These are phyloP conservation scores for Aurelia sp. DNA, from an alignment of 30 jellyfish, hydroid and myxozoan species.

Conservation along the genomic window DNA sequence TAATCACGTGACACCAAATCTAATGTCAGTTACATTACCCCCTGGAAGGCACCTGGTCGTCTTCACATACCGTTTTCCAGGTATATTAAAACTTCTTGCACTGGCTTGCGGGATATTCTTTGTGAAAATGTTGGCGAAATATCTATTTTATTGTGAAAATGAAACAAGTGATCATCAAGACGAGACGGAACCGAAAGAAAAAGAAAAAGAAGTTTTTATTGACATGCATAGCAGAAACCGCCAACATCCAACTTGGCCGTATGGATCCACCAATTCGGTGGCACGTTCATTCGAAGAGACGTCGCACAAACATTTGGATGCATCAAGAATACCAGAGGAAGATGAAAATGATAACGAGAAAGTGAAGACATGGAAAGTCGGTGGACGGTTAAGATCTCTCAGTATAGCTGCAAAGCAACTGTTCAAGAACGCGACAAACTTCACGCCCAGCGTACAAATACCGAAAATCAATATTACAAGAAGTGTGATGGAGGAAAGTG, in stretches of 20 bases:
- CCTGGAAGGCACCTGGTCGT: conserved; percentile 92
- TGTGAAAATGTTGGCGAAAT: neutral
- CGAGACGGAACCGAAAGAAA: neutral
- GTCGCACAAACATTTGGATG: neutral
- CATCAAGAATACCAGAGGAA: neutral
- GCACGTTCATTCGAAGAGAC: neutral
- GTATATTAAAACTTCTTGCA: conserved; percentile 80
- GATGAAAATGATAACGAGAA: conserved; percentile 1
- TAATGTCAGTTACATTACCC: conserved; percentile 89
- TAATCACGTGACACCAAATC: conserved; percentile 91
- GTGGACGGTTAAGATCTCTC: conserved; percentile 30
- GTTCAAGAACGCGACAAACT: neutral
- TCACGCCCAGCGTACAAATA: too few species aligned
- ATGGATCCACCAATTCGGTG: too few species aligned
- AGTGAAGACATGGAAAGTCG: conserved; percentile 27
- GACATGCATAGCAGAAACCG: neutral
- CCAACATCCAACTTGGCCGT: neutral
- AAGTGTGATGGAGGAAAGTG: neutral
- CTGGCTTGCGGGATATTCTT: conserved; percentile 27
- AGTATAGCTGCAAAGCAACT: conserved; percentile 16
- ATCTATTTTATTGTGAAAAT: neutral
- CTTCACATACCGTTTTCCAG: conserved; percentile 85
- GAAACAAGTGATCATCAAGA: neutral
- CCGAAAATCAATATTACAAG: neutral
- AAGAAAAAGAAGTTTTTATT: neutral